Percentiles rank a stretch among this genome's conserved stretches.
Conservation (phyloP, 2,888 invertebrate species). For the Notodonta dromedarius region DNA sequence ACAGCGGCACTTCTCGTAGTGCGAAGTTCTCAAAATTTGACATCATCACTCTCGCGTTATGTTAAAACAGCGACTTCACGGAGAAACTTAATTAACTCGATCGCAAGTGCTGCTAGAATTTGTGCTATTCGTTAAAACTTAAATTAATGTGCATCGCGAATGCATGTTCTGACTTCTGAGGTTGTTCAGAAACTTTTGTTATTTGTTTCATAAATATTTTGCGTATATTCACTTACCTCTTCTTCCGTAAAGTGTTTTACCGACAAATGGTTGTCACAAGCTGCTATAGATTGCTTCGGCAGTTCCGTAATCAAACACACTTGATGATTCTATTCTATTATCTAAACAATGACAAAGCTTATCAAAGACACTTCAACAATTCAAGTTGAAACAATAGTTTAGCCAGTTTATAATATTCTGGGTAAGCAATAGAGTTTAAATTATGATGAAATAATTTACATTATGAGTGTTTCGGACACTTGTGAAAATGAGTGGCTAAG, state of each 20-base stretch:
- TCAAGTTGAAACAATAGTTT: not conserved
- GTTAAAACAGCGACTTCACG: conserved; percentile 39
- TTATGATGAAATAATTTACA: not conserved
- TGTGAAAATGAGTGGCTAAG: conserved; percentile 1
- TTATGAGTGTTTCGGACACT: conserved; percentile 14
- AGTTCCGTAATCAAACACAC: no score
- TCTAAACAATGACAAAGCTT: not conserved
- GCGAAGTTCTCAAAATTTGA: not conserved
- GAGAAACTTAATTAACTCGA: conserved; percentile 61
- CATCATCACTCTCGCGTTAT: conserved; percentile 38
- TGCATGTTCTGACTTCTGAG: not conserved
- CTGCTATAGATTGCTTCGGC: no score
- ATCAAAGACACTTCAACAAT: not conserved
- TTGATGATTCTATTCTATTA: no score
- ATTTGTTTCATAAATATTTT: not conserved
- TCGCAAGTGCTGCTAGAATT: conserved; percentile 57
- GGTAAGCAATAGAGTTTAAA: not conserved
- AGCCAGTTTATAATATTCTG: not conserved
- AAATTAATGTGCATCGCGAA: conserved; percentile 18
- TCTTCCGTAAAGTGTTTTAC: no score
- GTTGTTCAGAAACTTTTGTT: not conserved
- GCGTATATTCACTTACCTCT: not conserved
- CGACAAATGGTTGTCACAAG: no score
- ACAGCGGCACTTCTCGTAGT: not conserved
- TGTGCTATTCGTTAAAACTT: conserved; percentile 63